Conservation (phyloP, 2,797 vertebrate species). For the Sebastes iracundus region DNA sequence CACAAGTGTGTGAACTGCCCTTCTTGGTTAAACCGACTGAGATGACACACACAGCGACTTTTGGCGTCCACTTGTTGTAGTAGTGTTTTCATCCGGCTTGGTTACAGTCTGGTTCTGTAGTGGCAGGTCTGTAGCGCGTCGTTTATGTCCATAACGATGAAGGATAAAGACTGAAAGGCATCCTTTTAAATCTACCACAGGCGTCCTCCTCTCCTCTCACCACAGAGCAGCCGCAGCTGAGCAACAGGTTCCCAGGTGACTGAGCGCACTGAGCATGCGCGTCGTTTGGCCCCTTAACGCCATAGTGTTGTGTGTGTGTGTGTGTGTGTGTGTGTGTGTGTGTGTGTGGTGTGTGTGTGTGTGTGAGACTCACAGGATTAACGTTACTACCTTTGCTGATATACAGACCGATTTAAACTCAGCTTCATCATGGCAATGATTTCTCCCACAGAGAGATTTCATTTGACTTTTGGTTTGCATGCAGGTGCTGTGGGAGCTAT, state of each 20-base stretch:
- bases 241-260: conserved; percentile 66
- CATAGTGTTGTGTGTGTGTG: too few species aligned
- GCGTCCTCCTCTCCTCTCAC: neutral
- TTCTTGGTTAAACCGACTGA: neutral
- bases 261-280: conserved; percentile 44
- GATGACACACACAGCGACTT: neutral
- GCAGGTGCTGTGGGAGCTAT: neutral
- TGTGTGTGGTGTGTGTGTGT: too few species aligned
- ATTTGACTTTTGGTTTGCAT: conserved; percentile 66
- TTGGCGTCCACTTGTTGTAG: neutral
- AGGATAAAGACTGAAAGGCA: neutral
- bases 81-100: conserved; percentile 34
- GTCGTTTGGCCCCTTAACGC: neutral
- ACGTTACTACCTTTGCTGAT: neutral
- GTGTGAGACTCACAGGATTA: neutral
- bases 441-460: neutral
- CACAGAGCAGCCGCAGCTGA: conserved; percentile 15
- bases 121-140: neutral
- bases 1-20: conserved; percentile 30
- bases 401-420: neutral
- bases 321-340: too few species aligned
- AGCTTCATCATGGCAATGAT: neutral
- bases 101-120: neutral
- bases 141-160: neutral
- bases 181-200: neutral